Conservation (phyloP, 2,888 invertebrate species). For the Cataglyphis livida region DNA sequence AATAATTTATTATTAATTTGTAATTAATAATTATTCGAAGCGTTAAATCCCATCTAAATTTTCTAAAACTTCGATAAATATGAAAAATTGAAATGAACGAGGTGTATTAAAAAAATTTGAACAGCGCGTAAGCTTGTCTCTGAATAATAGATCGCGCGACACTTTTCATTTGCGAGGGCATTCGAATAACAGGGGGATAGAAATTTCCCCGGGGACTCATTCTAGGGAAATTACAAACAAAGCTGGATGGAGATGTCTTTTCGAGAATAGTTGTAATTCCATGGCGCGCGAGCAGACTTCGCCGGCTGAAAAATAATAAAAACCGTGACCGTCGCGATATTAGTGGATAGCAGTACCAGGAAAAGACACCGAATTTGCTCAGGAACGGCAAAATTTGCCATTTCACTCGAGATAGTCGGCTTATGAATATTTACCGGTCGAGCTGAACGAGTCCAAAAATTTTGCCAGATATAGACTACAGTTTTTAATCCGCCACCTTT, state of each 20-base stretch:
- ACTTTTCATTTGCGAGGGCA: slow-evolving; percentile 39
- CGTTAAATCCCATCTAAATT: not conserved
- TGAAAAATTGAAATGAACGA: not conserved
- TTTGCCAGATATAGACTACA: slow-evolving; percentile 2
- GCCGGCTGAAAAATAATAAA: slow-evolving; percentile 51
- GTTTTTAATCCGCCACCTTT: not conserved
- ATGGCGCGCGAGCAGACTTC: slow-evolving; percentile 34
- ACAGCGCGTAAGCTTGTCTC: not conserved
- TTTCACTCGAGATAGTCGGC: slow-evolving; percentile 36
- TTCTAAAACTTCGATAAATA: not conserved
- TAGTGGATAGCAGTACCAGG: slow-evolving; percentile 31
- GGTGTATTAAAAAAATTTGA: not conserved
- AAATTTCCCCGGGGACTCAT: slow-evolving; percentile 50
- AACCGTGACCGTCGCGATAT: slow-evolving; percentile 27
- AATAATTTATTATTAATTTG: not conserved
- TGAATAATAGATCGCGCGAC: slow-evolving; percentile 16
- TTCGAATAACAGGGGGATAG: slow-evolving; percentile 29
- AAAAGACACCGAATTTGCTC: slow-evolving; percentile 50
- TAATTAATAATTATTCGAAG: not conserved
- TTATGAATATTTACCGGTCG: slow-evolving; percentile 51
- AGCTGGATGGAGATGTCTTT: slow-evolving; percentile 43
- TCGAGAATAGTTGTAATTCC: slow-evolving; percentile 42
- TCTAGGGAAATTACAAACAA: slow-evolving; percentile 50
- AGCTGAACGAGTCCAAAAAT: not conserved
- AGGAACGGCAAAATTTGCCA: slow-evolving; percentile 31